These are phyloP conservation scores for Hafferia zeledoni DNA, from an alignment of 2,797 vertebrate genomes.

Conservation along the genomic window DNA sequence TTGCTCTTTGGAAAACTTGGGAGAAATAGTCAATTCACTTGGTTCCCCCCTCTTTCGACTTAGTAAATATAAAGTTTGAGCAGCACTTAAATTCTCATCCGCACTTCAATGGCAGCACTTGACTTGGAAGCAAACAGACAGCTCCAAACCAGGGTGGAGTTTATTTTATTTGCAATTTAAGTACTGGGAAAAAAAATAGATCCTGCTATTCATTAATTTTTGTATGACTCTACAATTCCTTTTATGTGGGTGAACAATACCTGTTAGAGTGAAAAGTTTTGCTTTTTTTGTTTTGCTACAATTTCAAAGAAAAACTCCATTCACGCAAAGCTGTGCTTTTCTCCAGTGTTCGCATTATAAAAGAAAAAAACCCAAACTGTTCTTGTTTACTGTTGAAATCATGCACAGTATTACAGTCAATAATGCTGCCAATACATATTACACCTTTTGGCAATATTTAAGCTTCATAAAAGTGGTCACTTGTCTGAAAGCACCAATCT, in stretches of 20 bases:
- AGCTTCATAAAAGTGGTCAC: conserved; percentile 75
- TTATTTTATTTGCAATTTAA: conserved; percentile 69
- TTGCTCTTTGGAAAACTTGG: conserved; percentile 59
- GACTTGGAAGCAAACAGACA: conserved; percentile 68
- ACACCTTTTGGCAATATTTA: conserved; percentile 68
- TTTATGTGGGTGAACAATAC: conserved; percentile 71
- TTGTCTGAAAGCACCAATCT: conserved; percentile 60
- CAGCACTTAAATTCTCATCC: conserved; percentile 41
- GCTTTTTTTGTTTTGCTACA: conserved; percentile 71
- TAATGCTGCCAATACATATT: conserved; percentile 54
- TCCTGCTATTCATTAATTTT: conserved; percentile 94
- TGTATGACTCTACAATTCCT: conserved; percentile 71
- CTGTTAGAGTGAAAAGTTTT: conserved; percentile 61
- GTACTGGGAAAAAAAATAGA: conserved; percentile 81
- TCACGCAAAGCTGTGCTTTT: conserved; percentile 56
- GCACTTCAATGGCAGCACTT: neutral
- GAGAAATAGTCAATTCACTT: conserved; percentile 52
- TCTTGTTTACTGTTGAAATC: conserved; percentile 57
- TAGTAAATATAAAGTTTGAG: conserved; percentile 30
- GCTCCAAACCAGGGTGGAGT: conserved; percentile 73
- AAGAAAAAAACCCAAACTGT: conserved; percentile 43
- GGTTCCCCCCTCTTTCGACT: conserved; percentile 53
- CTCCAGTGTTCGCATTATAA: conserved; percentile 59
- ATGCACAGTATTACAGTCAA: conserved; percentile 51
- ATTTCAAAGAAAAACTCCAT: conserved; percentile 51